phyloP scores from a whole-genome alignment of 1,140 invertebrate species.

The Formica selysi region DNA sequence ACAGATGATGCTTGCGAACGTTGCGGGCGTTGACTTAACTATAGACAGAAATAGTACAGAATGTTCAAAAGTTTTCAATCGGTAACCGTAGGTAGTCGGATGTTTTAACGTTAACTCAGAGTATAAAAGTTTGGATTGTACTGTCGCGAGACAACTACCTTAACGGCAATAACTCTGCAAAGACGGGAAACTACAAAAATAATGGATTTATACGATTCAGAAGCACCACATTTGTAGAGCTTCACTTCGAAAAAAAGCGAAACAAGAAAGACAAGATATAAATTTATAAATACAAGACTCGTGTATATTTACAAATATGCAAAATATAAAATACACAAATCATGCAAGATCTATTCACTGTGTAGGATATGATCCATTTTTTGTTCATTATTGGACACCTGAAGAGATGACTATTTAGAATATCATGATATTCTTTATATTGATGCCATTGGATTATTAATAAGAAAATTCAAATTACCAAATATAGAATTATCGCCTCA shows the following conservation, averaged over 20 bases:
- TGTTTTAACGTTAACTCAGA: too few relatives aligned
- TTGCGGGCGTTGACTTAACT: too few relatives aligned
- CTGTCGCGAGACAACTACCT: too few relatives aligned
- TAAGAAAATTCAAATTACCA: constrained; percentile 17
- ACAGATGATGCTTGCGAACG: too few relatives aligned
- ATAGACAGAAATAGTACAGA: too few relatives aligned
- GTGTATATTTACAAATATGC: background rate
- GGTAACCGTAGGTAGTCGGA: too few relatives aligned
- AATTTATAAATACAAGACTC: background rate
- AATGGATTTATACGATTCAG: constrained; percentile 17
- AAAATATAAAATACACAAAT: constrained; percentile 23
- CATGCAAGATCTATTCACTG: background rate
- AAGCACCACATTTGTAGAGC: background rate
- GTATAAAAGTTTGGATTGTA: too few relatives aligned
- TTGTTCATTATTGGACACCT: background rate
- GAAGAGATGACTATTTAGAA: constrained; percentile 11
- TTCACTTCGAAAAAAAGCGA: background rate
- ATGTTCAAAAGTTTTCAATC: too few relatives aligned
- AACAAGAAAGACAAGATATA: constrained; percentile 2
- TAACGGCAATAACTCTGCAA: background rate
- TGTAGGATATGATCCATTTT: constrained; percentile 28
- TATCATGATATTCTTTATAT: constrained; percentile 20
- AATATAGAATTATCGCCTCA: constrained; percentile 8
- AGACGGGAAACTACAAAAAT: background rate
- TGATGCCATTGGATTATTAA: constrained; percentile 15